Evolutionary conservation across 2,888 invertebrate species (phyloP).

Genomic region (Apamea monoglypha): DNA sequence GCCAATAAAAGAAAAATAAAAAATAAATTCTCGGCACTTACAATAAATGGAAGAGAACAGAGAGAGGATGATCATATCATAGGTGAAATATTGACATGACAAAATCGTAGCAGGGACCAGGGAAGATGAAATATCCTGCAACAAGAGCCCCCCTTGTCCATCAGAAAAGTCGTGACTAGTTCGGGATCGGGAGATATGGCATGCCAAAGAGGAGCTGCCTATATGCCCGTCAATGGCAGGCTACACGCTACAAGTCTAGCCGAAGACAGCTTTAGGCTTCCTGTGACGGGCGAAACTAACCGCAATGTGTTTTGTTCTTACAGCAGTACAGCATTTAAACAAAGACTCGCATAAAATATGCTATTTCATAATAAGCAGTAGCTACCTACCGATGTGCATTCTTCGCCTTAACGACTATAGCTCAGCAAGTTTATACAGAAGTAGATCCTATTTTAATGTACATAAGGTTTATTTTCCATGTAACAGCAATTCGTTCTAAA

Average conservation of each 20-base stretch:
- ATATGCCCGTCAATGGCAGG: neutral
- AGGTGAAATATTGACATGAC: neutral
- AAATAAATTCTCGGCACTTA: too few relatives aligned
- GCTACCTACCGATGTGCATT: neutral
- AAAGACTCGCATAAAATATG: neutral
- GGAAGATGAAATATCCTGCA: neutral
- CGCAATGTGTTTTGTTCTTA: neutral
- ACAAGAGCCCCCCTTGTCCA: neutral
- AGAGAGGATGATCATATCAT: neutral
- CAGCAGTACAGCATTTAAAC: neutral
- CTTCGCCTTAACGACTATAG: slow-evolving; percentile 71
- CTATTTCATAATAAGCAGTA: neutral
- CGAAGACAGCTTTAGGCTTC: too few relatives aligned
- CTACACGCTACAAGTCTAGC: neutral
- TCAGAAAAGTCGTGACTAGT: neutral
- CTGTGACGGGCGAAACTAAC: neutral
- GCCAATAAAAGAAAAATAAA: too few relatives aligned
- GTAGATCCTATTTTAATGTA: accelerated
- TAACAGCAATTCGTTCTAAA: slow-evolving; percentile 52
- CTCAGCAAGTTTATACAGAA: slow-evolving; percentile 14
- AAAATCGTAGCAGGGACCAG: neutral
- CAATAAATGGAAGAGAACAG: neutral
- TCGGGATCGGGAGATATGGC: too few relatives aligned
- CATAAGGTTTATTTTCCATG: slow-evolving; percentile 60
- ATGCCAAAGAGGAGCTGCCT: neutral